phyloP scores from a whole-genome alignment of 2,797 vertebrate genomes.

The Helicolenus hilgendorfi region DNA sequence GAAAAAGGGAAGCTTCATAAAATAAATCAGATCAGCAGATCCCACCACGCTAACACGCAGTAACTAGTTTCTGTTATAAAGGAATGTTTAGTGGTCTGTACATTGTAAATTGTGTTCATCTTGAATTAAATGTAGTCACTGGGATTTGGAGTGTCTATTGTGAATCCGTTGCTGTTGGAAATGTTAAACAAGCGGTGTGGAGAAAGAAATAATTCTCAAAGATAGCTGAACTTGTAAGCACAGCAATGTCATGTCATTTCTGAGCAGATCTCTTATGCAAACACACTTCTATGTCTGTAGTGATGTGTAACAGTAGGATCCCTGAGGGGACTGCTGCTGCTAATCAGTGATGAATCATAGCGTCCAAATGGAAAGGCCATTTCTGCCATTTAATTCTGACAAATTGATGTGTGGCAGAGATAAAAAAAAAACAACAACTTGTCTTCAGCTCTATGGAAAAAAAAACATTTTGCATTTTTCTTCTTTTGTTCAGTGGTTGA shows the following conservation, averaged over 20 bases:
- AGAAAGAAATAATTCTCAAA: not conserved
- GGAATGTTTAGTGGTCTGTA: constrained; percentile 8
- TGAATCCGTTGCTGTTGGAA: not conserved
- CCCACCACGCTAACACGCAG: not conserved
- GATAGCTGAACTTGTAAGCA: not conserved
- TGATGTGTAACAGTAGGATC: not conserved
- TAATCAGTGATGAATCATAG: constrained; percentile 52
- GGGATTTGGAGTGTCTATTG: not conserved
- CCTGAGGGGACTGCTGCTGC: constrained; percentile 3
- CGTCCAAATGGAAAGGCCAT: constrained; percentile 12
- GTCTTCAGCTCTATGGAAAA: not conserved
- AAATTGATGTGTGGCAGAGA: not conserved
- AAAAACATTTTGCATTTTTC: not conserved
- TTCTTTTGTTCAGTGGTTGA: not conserved
- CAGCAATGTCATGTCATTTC: not conserved
- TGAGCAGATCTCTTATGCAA: not conserved
- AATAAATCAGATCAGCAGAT: not conserved
- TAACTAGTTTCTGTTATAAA: not conserved
- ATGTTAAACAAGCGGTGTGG: not conserved
- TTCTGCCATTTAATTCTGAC: constrained; percentile 1
- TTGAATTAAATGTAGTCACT: constrained; percentile 27
- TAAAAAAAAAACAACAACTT: not conserved
- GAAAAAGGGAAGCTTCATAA: not conserved
- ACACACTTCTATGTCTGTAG: not conserved
- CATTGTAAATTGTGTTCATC: constrained; percentile 10